phyloP scores from a whole-genome alignment of 2,113 vertebrate species.

The Archilochus colubris region DNA sequence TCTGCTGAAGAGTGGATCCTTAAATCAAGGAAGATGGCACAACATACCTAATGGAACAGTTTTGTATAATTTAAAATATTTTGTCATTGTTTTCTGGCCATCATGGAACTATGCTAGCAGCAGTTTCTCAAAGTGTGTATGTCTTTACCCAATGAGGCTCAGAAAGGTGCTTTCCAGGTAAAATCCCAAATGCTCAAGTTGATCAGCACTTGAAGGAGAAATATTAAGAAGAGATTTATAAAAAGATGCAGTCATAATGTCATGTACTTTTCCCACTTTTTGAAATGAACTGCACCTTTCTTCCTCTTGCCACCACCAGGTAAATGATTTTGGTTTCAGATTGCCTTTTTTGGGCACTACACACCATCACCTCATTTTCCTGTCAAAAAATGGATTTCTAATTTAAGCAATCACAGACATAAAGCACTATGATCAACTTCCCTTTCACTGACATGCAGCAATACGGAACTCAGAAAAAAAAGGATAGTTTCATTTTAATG shows the following conservation, averaged over 20 bases:
- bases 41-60: not conserved
- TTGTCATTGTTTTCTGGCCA: not conserved
- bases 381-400: not conserved
- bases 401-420: not conserved
- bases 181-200: not conserved
- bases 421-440: not conserved
- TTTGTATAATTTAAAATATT: not conserved
- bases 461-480: not conserved
- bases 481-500: not conserved
- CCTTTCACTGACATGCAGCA: not conserved
- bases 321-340: not conserved
- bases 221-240: not conserved
- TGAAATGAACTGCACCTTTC: not conserved
- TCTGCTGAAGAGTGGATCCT: not conserved
- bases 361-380: not conserved
- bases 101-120: accelerated
- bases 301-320: not conserved
- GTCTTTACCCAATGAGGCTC: not conserved
- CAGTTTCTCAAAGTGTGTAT: not conserved
- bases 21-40: not conserved
- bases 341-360: not conserved
- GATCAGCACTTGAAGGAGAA: not conserved
- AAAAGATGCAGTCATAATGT: not conserved
- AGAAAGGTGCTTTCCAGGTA: not conserved
- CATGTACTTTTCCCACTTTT: not conserved